Percentiles rank a stretch among this genome's conserved stretches.
These are phyloP conservation scores for Drosophila prosaltans DNA, from an alignment of 1,140 invertebrate genomes.

Conservation along the genomic window DNA sequence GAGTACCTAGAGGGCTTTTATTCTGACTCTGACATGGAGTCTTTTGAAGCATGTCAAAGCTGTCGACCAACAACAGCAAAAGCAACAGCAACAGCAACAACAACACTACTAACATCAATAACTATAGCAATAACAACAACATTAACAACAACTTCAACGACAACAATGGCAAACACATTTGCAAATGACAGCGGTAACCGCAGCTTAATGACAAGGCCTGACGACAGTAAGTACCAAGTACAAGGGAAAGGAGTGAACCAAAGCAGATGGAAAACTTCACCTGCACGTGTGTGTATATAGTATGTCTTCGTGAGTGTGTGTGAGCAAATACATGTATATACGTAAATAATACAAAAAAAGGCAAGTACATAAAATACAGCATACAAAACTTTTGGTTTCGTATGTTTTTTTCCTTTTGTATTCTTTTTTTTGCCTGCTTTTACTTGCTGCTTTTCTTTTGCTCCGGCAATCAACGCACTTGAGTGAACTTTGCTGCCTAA, in stretches of 20 bases:
- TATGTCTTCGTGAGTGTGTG: conserved; percentile 27
- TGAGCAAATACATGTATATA: conserved; percentile 27
- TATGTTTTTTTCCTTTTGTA: background rate
- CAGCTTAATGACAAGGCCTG: conserved; percentile 74
- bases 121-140: conserved; percentile 21
- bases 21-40: conserved; percentile 63
- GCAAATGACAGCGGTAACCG: conserved; percentile 75
- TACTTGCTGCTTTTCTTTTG: conserved; percentile 42
- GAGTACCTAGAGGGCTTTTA: conserved; percentile 57
- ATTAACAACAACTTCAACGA: conserved; percentile 41
- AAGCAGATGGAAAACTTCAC: conserved; percentile 69
- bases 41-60: conserved; percentile 75
- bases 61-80: conserved; percentile 49
- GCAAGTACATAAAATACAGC: conserved; percentile 64
- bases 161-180: conserved; percentile 76
- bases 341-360: conserved; percentile 72
- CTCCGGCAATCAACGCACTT: conserved; percentile 79
- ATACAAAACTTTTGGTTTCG: conserved; percentile 42
- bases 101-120: conserved; percentile 23
- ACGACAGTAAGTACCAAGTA: conserved; percentile 9
- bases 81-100: conserved; percentile 22
- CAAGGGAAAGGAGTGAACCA: conserved; percentile 18
- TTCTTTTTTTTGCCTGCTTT: background rate
- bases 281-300: conserved; percentile 50
- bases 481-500: conserved; percentile 74